Percentiles rank a stretch among this genome's conserved stretches.
Evolutionary conservation across 2,113 vertebrate genomes (phyloP).

Genomic region (Protobothrops mucrosquamatus): DNA sequence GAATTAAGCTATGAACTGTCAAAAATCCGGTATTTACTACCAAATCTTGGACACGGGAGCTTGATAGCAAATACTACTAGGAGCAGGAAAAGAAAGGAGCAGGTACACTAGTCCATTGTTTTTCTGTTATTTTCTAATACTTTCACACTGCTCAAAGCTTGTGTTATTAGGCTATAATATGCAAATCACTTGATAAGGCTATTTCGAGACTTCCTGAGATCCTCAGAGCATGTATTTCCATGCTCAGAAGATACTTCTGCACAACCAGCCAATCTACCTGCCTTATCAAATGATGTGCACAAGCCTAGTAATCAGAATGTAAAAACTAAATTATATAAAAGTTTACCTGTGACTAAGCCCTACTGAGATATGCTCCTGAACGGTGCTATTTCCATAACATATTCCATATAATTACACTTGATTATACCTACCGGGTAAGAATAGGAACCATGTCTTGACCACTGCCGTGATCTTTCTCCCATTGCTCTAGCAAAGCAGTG

Average conservation of each 20-base stretch:
- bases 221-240: background rate
- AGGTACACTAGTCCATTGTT: background rate
- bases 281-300: background rate
- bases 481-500: constrained; percentile 92
- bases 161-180: background rate
- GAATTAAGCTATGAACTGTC: background rate
- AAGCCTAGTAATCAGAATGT: background rate
- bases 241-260: background rate
- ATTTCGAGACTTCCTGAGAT: background rate
- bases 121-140: background rate
- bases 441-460: constrained; percentile 90
- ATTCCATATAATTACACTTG: background rate
- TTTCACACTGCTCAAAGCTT: background rate
- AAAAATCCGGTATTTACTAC: background rate
- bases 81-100: background rate
- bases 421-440: constrained; percentile 85
- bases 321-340: background rate
- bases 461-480: constrained; percentile 93
- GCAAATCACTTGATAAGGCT: background rate
- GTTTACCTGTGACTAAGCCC: background rate
- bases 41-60: background rate
- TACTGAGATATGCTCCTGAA: background rate
- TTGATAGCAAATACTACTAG: background rate
- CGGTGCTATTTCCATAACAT: background rate
- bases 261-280: background rate